Base-by-base conservation (phyloP, 2,888 invertebrate species). In the Pediacus dermestoides region DNA sequence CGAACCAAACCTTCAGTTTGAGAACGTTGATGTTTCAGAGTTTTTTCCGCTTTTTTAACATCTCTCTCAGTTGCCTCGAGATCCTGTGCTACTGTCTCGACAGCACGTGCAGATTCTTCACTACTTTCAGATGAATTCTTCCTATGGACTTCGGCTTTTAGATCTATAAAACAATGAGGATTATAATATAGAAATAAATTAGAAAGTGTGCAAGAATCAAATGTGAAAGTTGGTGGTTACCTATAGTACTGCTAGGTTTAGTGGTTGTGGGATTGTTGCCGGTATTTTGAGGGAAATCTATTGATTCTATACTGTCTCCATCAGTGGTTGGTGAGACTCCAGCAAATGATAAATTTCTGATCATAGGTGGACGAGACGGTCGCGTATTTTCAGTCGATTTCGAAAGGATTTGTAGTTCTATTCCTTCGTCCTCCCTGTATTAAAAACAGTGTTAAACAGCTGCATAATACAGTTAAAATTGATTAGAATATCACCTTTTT, bases 61-160 rank as follows among this genome's bases (percentile, higher is more conserved):
- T 39, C 42, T 23, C 33, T 18, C n/a, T 53, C 47, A 39, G 45
- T 30, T 34, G 40, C 45, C 37, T 59, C 55, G 21, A 41, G 21
- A n/a, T 47, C 42, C 23, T 51, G 49, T 3, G 57, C 45, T 2
- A 66, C 52, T 28, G 70, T 69, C 48, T 75, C 75, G 13, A 76
- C 73, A 27, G 73, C 70, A 33, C 76, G 73, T 38, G 74, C 71
- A 48, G 81, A 79, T 47, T 86, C 85, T 62, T 87, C 85, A 53
- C 87, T 87, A 47, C 89, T 89, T 67, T 88, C 89, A 0, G 89
- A 89, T 60, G 89, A 90, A 66, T 90, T 89, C 66, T 90, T 91
- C 40, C 91, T 79, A 71, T 93, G 92, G 36, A 93, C 91, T 70
- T 93, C 92, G 41, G 90, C 92, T 75, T 91, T 90, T 54, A 92